Base-by-base conservation (phyloP, 2,797 vertebrate species). In the Varecia variegata region DNA sequence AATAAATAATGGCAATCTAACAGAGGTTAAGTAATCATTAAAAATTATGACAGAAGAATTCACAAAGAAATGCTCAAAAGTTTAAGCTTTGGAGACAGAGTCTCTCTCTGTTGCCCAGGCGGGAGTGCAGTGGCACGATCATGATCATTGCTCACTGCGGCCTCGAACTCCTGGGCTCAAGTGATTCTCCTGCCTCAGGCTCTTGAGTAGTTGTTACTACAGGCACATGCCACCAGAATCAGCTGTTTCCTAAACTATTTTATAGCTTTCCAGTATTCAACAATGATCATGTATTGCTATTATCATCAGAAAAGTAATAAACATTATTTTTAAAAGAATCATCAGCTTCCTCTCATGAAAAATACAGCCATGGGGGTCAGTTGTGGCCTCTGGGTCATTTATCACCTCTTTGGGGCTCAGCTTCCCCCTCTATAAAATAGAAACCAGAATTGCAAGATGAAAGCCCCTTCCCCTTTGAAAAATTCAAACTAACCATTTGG, bases 401-500 rank as follows among this genome's bases (percentile, higher is more conserved):
- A 43, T 73, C 52, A 82, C 21, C 43, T 74, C 25, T 86, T 79
- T 80, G 32, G 82, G 45, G 13, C 27, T 94, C 70, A 70, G 79
- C 52, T 87, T 91, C 32, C 27, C 68, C 20, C 27, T 82, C 60
- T 65, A 35, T 82, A 95, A 93, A 95, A 92, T 25, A 50, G 38
- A 85, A 50, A 67, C 4, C 18, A 71, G 35, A 90, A 62, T 35
- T 45, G 32, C n/a, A 85, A 88, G 32, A 52, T 50, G 52, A 80
- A 60, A 77, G 20, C 25, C 50, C 30, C 13, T 81, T 91, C 23
- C 45, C 88, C 32, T 92, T 38, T 88, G 56, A 90, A 92, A 96
- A 96, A 40, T 38, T 82, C 58, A 84, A 88, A 93, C 47, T 87
- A 90, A 89, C 45, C 62, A 60, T 76, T 30, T 60, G 73, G n/a